Evolutionary conservation across 2,113 vertebrate genomes (phyloP).

Genomic region (Zosterops borbonicus): DNA sequence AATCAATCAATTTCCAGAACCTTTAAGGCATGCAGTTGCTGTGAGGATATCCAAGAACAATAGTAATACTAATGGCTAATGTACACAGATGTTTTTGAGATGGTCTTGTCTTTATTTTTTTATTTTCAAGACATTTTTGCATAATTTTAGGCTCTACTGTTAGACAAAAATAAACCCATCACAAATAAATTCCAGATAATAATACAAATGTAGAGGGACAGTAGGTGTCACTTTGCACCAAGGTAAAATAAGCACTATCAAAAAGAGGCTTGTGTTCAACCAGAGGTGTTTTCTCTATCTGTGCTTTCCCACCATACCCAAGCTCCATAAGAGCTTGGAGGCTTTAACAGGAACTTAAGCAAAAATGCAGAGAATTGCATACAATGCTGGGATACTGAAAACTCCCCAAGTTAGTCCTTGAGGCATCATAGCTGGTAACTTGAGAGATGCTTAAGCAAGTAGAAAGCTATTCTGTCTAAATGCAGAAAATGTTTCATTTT

Average conservation of each 20-base stretch:
- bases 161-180: conserved; percentile 7
- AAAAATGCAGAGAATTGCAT: background rate
- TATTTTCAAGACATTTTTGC: conserved; percentile 30
- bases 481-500: background rate
- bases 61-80: conserved; percentile 17
- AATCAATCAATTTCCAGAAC: conserved; percentile 75
- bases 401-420: background rate
- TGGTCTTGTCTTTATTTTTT: background rate
- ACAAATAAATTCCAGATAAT: conserved; percentile 16
- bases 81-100: conserved; percentile 53
- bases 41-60: conserved; percentile 50
- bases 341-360: background rate
- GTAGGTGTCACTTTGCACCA: conserved; percentile 44
- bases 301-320: background rate
- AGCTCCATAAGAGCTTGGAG: background rate
- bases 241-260: background rate
- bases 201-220: conserved; percentile 35
- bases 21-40: conserved; percentile 63
- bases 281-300: background rate
- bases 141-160: conserved; percentile 29
- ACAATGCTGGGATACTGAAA: background rate
- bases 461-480: background rate
- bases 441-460: background rate
- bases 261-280: background rate
- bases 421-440: background rate